These are phyloP conservation scores for Bactericera cockerelli DNA, from an alignment of 1,140 invertebrate species.

Conservation along the genomic window DNA sequence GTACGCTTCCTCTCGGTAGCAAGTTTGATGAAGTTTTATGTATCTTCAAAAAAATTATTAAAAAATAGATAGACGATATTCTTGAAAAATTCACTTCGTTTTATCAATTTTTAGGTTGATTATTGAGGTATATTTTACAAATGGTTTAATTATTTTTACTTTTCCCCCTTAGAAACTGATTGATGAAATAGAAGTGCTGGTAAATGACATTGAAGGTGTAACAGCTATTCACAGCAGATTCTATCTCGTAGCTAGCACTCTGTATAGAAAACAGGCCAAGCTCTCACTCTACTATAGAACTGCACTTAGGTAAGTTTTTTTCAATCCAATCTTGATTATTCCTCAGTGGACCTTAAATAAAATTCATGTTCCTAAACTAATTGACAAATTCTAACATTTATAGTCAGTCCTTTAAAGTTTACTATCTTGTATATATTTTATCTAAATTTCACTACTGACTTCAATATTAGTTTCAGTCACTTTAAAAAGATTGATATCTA, in stretches of 20 bases:
- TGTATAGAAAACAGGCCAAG: conserved; percentile 71
- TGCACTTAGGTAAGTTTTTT: conserved; percentile 53
- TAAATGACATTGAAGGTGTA: conserved; percentile 81
- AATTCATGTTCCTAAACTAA: not conserved
- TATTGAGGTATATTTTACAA: too few species aligned
- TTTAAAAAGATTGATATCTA: too few species aligned
- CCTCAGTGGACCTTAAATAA: not conserved
- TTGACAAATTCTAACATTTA: not conserved
- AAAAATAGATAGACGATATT: too few species aligned
- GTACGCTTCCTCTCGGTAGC: too few species aligned
- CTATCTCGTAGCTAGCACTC: conserved; percentile 85
- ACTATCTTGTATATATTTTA: too few species aligned
- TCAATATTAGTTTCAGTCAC: too few species aligned
- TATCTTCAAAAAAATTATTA: too few species aligned
- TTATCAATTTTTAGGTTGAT: too few species aligned
- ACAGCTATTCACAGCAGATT: conserved; percentile 88
- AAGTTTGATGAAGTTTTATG: too few species aligned
- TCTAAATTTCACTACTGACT: too few species aligned
- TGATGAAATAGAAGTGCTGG: conserved; percentile 68
- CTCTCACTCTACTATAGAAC: conserved; percentile 89
- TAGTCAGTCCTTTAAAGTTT: not conserved
- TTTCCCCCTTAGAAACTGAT: conserved; percentile 70
- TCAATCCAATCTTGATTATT: not conserved
- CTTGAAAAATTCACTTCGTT: too few species aligned
- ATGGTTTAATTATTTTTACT: conserved; percentile 31